Conservation (phyloP, 2,113 vertebrate genomes). For the Aspidoscelis tigris region DNA sequence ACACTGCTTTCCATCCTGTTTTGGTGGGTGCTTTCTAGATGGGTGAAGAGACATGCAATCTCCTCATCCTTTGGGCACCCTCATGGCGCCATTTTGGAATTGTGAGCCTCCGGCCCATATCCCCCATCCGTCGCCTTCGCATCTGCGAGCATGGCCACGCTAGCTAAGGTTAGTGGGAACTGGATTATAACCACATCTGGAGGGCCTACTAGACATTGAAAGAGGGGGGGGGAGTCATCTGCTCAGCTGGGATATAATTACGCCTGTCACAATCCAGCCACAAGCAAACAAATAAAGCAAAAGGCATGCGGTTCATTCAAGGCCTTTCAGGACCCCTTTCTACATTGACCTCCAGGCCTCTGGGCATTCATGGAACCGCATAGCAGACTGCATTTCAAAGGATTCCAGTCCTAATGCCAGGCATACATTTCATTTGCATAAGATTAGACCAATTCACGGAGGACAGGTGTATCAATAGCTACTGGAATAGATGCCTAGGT, state of each 20-base stretch:
- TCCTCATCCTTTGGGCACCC: no score
- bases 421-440: not conserved
- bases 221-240: no score
- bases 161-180: not conserved
- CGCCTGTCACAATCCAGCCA: not conserved
- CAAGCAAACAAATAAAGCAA: not conserved
- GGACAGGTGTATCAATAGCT: no score
- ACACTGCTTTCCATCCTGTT: no score
- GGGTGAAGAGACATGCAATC: no score
- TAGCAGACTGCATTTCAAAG: not conserved
- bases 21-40: no score
- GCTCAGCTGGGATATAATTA: not conserved
- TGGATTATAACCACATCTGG: not conserved
- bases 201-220: not conserved
- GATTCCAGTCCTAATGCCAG: not conserved
- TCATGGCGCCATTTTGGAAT: no score
- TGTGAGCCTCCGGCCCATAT: no score
- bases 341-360: not conserved
- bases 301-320: not conserved
- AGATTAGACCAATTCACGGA: no score
- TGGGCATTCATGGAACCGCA: not conserved
- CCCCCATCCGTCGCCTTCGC: no score
- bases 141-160: not conserved
- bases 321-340: not conserved
- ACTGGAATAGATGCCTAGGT: no score